Evolutionary conservation across 2,888 invertebrate genomes (phyloP).

Genomic region (Mylabris sibirica): DNA sequence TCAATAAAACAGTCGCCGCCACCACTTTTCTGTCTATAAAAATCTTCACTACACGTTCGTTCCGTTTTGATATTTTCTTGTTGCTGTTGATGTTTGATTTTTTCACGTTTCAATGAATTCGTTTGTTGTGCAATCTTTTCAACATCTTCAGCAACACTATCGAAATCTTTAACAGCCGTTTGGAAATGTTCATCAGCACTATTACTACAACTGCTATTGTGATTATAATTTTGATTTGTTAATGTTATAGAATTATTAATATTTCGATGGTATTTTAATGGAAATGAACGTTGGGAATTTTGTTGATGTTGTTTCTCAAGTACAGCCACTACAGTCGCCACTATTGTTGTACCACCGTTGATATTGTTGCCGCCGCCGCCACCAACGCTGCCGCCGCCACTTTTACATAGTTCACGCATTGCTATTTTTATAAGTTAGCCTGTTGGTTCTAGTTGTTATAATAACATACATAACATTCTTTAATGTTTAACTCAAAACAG

Average conservation of each 20-base stretch:
- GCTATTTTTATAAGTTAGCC: conserved; percentile 25
- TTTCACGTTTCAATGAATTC: conserved; percentile 39
- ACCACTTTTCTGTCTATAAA: conserved; percentile 18
- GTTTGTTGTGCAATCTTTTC: conserved; percentile 50
- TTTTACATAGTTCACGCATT: conserved; percentile 51
- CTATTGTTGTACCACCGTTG: conserved; percentile 59
- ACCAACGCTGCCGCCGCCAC: conserved; percentile 53
- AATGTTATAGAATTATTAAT: conserved; percentile 27
- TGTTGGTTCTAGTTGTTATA: not conserved
- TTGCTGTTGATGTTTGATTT: not conserved
- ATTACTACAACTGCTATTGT: conserved; percentile 49
- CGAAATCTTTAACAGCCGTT: conserved; percentile 57
- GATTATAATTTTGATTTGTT: too few species aligned
- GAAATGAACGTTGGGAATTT: not conserved
- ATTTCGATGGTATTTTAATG: conserved; percentile 5
- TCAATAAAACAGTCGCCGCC: conserved; percentile 4
- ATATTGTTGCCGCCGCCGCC: not conserved
- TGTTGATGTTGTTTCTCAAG: conserved; percentile 57
- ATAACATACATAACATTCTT: conserved; percentile 3
- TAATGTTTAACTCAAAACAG: not conserved
- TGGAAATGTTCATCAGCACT: conserved; percentile 52
- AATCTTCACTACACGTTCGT: conserved; percentile 29
- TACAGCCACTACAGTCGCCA: conserved; percentile 67
- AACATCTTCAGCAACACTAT: conserved; percentile 58
- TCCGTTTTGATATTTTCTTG: conserved; percentile 33